Evolutionary conservation across 2,888 invertebrate genomes (phyloP).

Genomic region (Tipula lateralis): DNA sequence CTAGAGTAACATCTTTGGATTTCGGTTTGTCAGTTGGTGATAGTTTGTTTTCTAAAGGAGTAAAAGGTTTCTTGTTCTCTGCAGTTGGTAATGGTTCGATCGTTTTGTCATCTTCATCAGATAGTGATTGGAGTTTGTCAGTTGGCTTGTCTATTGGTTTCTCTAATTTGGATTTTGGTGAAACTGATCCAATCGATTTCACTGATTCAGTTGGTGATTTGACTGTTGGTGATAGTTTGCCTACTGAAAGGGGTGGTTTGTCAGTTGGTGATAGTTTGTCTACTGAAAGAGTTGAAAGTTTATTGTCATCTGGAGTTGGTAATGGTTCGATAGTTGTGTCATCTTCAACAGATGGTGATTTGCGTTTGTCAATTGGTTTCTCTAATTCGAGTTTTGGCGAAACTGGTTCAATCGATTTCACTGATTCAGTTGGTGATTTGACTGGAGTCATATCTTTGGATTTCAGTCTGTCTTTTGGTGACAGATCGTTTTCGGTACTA

Average conservation of each 20-base stretch:
- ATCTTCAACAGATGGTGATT: not conserved
- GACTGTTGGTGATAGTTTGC: no score
- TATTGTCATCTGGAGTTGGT: not conserved
- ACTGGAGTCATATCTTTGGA: no score
- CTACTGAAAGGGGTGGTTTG: not conserved
- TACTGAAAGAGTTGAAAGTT: not conserved
- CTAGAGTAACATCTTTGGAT: not conserved
- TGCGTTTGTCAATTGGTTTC: not conserved
- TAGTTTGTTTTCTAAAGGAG: not conserved
- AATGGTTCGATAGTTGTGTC: not conserved
- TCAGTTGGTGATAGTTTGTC: not conserved
- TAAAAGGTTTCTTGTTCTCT: not conserved
- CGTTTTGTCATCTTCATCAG: not conserved
- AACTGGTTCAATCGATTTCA: not conserved
- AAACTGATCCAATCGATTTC: not conserved
- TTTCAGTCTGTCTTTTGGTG: no score
- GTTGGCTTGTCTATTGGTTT: slow-evolving; percentile 27
- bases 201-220: not conserved
- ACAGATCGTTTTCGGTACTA: no score
- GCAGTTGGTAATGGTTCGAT: not conserved
- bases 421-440: not conserved
- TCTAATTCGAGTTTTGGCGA: not conserved
- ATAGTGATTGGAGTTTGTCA: slow-evolving; percentile 24
- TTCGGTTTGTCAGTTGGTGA: slow-evolving; percentile 33
- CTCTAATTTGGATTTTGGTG: not conserved